Evolutionary conservation across 2,888 invertebrate genomes (phyloP).

Genomic region (Caenorhabditis virilis): DNA sequence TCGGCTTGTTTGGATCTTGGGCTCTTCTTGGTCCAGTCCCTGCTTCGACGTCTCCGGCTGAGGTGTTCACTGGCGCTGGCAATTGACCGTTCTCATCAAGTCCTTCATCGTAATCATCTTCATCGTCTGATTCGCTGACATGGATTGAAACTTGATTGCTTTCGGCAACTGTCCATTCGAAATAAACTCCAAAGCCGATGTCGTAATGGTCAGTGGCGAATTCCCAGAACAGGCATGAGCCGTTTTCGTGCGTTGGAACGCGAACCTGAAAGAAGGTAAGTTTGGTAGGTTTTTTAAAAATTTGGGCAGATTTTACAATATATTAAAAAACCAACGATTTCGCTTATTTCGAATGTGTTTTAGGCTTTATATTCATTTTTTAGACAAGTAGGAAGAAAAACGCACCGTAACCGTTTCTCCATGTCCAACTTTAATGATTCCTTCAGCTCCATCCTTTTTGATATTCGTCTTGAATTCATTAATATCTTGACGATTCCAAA

Average conservation of each 20-base stretch:
- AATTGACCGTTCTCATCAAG: slow-evolving; percentile 20
- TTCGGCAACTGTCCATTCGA: slow-evolving; percentile 83
- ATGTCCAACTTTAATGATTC: slow-evolving; percentile 89
- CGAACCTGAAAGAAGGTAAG: slow-evolving; percentile 75
- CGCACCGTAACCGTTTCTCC: slow-evolving; percentile 92
- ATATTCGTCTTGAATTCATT: slow-evolving; percentile 80
- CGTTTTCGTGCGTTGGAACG: slow-evolving; percentile 93
- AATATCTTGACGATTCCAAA: slow-evolving; percentile 93
- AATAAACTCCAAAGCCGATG: slow-evolving; percentile 91
- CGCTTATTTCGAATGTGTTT: too few relatives aligned
- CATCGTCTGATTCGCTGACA: slow-evolving; percentile 92
- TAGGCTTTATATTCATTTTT: too few relatives aligned
- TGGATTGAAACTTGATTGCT: slow-evolving; percentile 86
- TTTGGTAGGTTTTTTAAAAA: not conserved
- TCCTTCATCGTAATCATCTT: slow-evolving; percentile 72
- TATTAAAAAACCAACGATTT: too few relatives aligned
- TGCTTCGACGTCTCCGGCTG: slow-evolving; percentile 75
- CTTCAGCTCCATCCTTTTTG: slow-evolving; percentile 80
- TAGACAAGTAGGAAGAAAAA: too few relatives aligned
- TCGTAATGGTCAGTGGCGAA: slow-evolving; percentile 98
- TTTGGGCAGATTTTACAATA: too few relatives aligned
- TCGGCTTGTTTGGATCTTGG: slow-evolving; percentile 71
- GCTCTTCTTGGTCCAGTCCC: slow-evolving; percentile 67
- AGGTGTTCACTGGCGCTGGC: slow-evolving; percentile 6
- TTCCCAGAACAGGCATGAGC: slow-evolving; percentile 94